phyloP scores from a whole-genome alignment of 1,140 invertebrate species.

The Habropoda laboriosa region DNA sequence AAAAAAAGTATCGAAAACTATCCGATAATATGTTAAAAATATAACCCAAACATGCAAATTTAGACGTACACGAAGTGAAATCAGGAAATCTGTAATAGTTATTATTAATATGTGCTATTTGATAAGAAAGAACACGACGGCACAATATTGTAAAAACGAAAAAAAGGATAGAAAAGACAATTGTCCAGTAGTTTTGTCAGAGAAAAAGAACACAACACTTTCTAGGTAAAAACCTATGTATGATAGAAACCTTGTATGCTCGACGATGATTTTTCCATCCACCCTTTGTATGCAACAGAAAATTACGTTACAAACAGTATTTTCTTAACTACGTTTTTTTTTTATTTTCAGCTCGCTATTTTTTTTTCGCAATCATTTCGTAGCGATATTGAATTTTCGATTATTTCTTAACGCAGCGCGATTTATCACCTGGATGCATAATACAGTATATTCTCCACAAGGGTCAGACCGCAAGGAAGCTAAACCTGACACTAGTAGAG shows the following conservation, averaged over 20 bases:
- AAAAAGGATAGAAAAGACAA: no score
- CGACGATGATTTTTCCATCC: constrained; percentile 52
- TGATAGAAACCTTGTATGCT: constrained; percentile 58
- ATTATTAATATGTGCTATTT: background rate
- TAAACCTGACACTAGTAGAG: no score
- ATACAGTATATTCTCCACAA: no score
- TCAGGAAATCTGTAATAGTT: background rate
- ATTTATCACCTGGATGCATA: constrained; percentile 32
- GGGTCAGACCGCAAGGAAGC: no score
- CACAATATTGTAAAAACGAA: constrained; percentile 6
- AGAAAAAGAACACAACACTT: constrained; percentile 39
- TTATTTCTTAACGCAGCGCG: constrained; percentile 26
- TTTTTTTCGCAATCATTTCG: constrained; percentile 34
- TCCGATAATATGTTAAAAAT: background rate
- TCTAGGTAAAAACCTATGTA: constrained; percentile 15
- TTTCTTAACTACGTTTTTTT: constrained; percentile 23
- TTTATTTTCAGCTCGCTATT: constrained; percentile 13
- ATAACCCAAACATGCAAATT: constrained; percentile 14
- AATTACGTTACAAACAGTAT: constrained; percentile 51
- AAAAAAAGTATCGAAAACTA: no score
- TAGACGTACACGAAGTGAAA: background rate
- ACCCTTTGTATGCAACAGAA: constrained; percentile 63
- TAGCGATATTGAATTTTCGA: constrained; percentile 20
- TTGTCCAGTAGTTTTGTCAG: constrained; percentile 6
- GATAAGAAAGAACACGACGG: background rate